Evolutionary conservation across 2,113 vertebrate genomes (phyloP).

Genomic region (Electrona antarctica): DNA sequence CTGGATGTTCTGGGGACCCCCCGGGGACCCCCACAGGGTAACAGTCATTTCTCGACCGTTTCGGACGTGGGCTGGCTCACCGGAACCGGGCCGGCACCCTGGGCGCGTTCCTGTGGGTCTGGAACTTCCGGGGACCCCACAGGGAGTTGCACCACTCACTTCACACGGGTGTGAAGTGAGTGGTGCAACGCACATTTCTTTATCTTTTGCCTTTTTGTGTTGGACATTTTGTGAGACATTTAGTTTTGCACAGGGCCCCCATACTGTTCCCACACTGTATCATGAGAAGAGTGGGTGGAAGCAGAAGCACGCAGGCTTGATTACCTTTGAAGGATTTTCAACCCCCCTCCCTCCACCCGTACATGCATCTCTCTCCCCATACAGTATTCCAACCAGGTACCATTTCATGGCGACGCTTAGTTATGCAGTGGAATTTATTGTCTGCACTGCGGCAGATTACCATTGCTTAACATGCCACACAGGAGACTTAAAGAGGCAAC

Average conservation of each 20-base stretch:
- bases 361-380: constrained; percentile 48
- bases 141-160: too few relatives aligned
- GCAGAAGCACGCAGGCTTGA: neutral
- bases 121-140: too few relatives aligned
- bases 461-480: constrained; percentile 77
- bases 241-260: constrained; percentile 17
- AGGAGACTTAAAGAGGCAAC: constrained; percentile 73
- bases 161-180: constrained; percentile 4
- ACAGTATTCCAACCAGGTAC: constrained; percentile 73
- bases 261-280: constrained; percentile 1
- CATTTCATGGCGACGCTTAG: constrained; percentile 70
- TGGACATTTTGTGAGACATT: constrained; percentile 39
- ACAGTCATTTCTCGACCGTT: too few relatives aligned
- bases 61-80: too few relatives aligned
- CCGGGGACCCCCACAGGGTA: too few relatives aligned
- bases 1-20: too few relatives aligned
- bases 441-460: constrained; percentile 81
- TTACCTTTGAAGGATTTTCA: neutral
- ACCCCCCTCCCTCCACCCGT: constrained; percentile 29
- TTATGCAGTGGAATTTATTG: constrained; percentile 78
- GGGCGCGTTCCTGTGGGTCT: too few relatives aligned
- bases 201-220: constrained; percentile 56
- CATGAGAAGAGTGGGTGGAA: neutral
- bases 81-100: too few relatives aligned
- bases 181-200: constrained; percentile 35